phyloP scores from a whole-genome alignment of 1,140 invertebrate species.

The Formica selysi region DNA sequence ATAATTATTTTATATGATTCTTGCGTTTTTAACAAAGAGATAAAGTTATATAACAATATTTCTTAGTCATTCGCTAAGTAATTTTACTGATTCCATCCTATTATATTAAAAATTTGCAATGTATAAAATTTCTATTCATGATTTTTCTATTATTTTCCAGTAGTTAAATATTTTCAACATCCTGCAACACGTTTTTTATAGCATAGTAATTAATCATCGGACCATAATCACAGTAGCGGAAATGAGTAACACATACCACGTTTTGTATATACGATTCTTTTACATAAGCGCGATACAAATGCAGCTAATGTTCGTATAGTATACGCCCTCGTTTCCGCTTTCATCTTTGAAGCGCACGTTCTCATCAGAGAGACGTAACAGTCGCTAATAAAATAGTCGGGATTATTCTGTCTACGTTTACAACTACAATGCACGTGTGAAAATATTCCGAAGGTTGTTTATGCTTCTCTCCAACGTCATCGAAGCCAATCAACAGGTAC shows the following conservation, averaged over 20 bases:
- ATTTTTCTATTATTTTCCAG: neutral
- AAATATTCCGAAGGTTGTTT: conserved; percentile 30
- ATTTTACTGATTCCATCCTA: neutral
- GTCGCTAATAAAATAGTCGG: conserved; percentile 41
- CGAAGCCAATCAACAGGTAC: conserved; percentile 21
- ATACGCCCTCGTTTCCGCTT: conserved; percentile 39
- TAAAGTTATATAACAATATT: neutral
- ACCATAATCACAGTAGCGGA: conserved; percentile 42
- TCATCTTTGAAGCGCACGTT: conserved; percentile 40
- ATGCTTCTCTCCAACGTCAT: neutral
- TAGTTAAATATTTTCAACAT: neutral
- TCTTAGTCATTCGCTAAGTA: neutral
- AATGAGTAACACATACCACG: conserved; percentile 15
- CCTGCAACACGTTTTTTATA: conserved; percentile 4
- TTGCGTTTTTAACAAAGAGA: neutral
- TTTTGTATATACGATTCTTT: conserved; percentile 21
- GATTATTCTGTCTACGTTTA: conserved; percentile 25
- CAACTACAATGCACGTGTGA: conserved; percentile 9
- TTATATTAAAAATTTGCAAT: neutral
- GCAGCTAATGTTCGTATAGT: conserved; percentile 10
- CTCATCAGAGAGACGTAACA: conserved; percentile 24
- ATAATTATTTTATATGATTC: neutral
- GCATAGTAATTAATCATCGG: conserved; percentile 4
- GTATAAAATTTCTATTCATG: neutral
- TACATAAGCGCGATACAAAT: conserved; percentile 44